A percentile compares a stretch with the other conserved stretches of the same genome.
Evolutionary conservation across 2,797 vertebrate species (phyloP).

Genomic region (Sternarchorhynchus goeldii): DNA sequence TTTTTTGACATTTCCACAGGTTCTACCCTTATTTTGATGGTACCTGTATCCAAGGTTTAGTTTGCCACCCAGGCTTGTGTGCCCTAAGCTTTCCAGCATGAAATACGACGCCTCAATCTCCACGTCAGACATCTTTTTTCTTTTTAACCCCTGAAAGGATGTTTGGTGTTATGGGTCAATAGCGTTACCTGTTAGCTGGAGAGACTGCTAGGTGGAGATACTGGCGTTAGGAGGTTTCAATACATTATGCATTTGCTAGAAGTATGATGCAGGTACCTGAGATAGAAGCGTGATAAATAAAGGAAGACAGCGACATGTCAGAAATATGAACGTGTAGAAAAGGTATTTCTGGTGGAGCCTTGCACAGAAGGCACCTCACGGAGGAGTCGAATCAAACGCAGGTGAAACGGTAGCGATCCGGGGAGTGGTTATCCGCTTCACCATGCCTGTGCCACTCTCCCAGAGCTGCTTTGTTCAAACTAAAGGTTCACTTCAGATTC

Average conservation of each 20-base stretch:
- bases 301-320: not conserved
- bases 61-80: not conserved
- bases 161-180: constrained; percentile 2
- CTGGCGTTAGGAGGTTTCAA: constrained; percentile 7
- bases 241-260: constrained; percentile 16
- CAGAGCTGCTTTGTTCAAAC: not conserved
- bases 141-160: not conserved
- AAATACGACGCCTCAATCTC: not conserved
- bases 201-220: not conserved
- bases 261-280: not conserved
- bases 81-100: not conserved
- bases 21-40: not conserved
- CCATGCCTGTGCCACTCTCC: not conserved
- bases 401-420: not conserved
- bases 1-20: not conserved
- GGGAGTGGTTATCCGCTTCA: not conserved
- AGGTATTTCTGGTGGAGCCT: not conserved
- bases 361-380: not conserved
- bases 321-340: not conserved
- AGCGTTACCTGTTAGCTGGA: not conserved
- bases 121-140: not conserved
- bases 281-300: constrained; percentile 24
- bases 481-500: not conserved
- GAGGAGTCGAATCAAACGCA: constrained; percentile 13
- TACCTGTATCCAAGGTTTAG: not conserved